These are phyloP conservation scores for Neotoxoptera formosana DNA, from an alignment of 1,140 invertebrate genomes.

Conservation along the genomic window DNA sequence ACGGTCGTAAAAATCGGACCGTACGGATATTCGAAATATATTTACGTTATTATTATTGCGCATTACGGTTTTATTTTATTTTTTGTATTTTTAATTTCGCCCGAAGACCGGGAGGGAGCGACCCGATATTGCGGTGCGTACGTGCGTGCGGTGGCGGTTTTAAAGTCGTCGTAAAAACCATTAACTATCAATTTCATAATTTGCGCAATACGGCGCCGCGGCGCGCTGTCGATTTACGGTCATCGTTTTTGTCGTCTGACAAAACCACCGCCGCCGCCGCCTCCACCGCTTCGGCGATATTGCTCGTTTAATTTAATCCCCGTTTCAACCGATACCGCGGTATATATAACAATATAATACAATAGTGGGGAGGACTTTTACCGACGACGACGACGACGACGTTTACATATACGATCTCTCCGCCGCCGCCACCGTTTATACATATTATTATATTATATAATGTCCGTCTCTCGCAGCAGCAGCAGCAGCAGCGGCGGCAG, in stretches of 20 bases:
- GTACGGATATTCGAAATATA: background rate
- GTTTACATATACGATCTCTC: conserved; percentile 41
- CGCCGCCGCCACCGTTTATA: background rate
- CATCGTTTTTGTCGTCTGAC: conserved; percentile 49
- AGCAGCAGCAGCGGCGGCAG: background rate
- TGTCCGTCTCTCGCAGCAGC: background rate
- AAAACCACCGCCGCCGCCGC: background rate
- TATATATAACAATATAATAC: too few relatives aligned
- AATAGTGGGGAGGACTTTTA: background rate
- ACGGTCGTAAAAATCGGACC: background rate
- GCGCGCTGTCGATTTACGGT: conserved; percentile 53
- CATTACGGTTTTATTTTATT: conserved; percentile 13
- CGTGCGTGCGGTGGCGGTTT: background rate
- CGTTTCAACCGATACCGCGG: conserved; percentile 26
- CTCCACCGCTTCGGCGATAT: conserved; percentile 31
- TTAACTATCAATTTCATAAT: conserved; percentile 56
- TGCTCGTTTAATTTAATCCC: conserved; percentile 54
- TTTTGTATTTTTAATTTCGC: conserved; percentile 38
- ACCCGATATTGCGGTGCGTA: background rate
- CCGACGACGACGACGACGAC: background rate
- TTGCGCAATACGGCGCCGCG: conserved; percentile 50
- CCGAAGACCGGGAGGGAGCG: background rate
- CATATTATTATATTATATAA: too few relatives aligned
- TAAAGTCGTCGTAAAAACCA: conserved; percentile 49
- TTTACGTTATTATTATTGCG: background rate